A percentile compares a stretch with the other conserved stretches of the same genome.
Evolutionary conservation across 2,888 invertebrate species (phyloP).

Genomic region (Lasioglossum villosulum): DNA sequence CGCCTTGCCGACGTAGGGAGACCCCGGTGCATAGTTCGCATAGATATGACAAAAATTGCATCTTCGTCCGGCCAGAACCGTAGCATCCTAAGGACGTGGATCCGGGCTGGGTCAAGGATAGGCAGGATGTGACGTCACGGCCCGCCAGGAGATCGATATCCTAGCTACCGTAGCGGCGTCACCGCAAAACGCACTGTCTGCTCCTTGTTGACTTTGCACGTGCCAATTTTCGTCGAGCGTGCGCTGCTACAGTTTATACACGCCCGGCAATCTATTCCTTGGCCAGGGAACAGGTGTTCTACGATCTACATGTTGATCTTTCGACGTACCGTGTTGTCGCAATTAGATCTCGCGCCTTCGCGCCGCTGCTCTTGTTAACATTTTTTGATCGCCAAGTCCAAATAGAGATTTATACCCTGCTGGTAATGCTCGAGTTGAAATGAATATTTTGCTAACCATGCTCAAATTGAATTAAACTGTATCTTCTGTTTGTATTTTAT

Average conservation of each 20-base stretch:
- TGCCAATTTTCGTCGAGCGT: slow-evolving; percentile 31
- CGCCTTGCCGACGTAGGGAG: neutral
- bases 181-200: slow-evolving; percentile 63
- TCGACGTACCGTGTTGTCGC: neutral
- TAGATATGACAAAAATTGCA: slow-evolving; percentile 30
- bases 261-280: neutral
- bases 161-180: slow-evolving; percentile 65
- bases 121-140: slow-evolving; percentile 83
- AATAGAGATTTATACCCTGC: neutral
- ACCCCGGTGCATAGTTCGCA: slow-evolving; percentile 13
- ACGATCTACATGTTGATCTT: neutral
- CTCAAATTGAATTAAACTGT: too few species aligned
- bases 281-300: slow-evolving; percentile 10
- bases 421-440: neutral
- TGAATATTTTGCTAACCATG: neutral
- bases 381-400: neutral
- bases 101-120: slow-evolving; percentile 83
- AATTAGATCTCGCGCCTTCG: neutral
- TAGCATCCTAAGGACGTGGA: slow-evolving; percentile 74
- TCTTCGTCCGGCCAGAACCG: slow-evolving; percentile 41
- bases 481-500: too few species aligned
- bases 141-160: slow-evolving; percentile 81
- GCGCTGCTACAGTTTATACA: neutral
- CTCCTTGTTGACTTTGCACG: slow-evolving; percentile 61
- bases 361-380: neutral